Evolutionary conservation across 2,797 vertebrate genomes (phyloP).

Genomic region (Poecilia picta): DNA sequence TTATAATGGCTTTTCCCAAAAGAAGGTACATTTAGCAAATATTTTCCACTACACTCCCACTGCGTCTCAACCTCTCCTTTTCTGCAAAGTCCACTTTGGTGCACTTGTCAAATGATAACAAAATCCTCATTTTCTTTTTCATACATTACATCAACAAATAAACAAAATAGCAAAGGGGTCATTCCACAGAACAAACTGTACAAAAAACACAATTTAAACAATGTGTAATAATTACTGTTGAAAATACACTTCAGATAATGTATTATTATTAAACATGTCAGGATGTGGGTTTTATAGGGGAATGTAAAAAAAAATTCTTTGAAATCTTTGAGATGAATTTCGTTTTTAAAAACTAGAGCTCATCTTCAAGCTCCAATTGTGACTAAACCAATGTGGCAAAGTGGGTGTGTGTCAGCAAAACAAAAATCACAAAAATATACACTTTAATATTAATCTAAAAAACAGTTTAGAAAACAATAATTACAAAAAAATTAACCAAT

Average conservation of each 20-base stretch:
- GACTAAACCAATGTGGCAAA: constrained; percentile 19
- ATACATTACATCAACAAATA: constrained; percentile 68
- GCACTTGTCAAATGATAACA: constrained; percentile 69
- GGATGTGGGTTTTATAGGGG: constrained; percentile 33
- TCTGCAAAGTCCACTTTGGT: constrained; percentile 54
- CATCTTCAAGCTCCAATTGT: constrained; percentile 30
- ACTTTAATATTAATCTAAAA: constrained; percentile 55
- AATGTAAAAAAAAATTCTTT: constrained; percentile 53
- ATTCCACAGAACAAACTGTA: constrained; percentile 66
- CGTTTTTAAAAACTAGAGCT: constrained; percentile 23
- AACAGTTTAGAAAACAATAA: constrained; percentile 62
- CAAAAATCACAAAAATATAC: constrained; percentile 54
- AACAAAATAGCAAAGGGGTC: constrained; percentile 42
- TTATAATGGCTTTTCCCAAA: constrained; percentile 29
- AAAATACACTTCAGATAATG: constrained; percentile 39
- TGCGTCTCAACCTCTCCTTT: constrained; percentile 47
- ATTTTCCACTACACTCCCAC: constrained; percentile 42
- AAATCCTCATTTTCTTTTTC: constrained; percentile 59
- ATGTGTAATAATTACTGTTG: constrained; percentile 19
- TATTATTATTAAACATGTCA: constrained; percentile 30
- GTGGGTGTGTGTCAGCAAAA: not conserved
- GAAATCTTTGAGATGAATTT: constrained; percentile 28
- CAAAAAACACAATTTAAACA: constrained; percentile 59
- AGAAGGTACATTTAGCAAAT: constrained; percentile 50
- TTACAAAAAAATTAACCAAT: constrained; percentile 66